phyloP scores from a whole-genome alignment of 1,140 invertebrate species.

The Druon quercuslanigerum region DNA sequence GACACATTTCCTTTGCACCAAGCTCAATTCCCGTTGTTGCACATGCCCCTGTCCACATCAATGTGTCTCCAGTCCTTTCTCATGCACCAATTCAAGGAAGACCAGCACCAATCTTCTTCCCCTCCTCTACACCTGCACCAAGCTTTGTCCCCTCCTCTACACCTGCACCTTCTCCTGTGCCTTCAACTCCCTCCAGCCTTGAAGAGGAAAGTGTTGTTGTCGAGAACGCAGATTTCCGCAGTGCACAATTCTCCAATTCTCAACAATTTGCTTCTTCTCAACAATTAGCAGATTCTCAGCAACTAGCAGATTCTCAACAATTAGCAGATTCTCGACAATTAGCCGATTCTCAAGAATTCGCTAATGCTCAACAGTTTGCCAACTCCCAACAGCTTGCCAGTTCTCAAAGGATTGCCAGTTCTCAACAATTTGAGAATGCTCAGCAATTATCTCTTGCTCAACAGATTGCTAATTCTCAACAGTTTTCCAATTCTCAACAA shows the following conservation, averaged over 20 bases:
- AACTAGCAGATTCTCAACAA: background rate
- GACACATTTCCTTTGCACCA: constrained; percentile 35
- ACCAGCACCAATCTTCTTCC: constrained; percentile 48
- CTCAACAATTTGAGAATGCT: constrained; percentile 35
- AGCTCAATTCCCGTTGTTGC: constrained; percentile 47
- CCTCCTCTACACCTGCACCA: constrained; percentile 51
- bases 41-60: constrained; percentile 50
- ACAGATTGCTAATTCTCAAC: background rate
- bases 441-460: too few relatives aligned
- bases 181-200: constrained; percentile 35
- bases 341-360: background rate
- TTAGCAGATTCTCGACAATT: constrained; percentile 9
- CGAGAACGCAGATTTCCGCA: constrained; percentile 67
- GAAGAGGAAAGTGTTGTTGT: constrained; percentile 67
- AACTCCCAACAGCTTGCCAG: constrained; percentile 33
- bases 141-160: constrained; percentile 48
- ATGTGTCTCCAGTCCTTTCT: constrained; percentile 42
- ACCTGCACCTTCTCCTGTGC: constrained; percentile 31
- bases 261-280: constrained; percentile 39
- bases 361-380: background rate
- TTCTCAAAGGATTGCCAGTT: too few relatives aligned
- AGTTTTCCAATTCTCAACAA: constrained; percentile 48
- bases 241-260: constrained; percentile 48
- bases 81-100: constrained; percentile 40
- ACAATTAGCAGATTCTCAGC: constrained; percentile 35